A percentile compares a stretch with the other conserved stretches of the same genome.
phyloP scores from a whole-genome alignment of 2,113 vertebrate genomes.

The Kryptolebias marmoratus region DNA sequence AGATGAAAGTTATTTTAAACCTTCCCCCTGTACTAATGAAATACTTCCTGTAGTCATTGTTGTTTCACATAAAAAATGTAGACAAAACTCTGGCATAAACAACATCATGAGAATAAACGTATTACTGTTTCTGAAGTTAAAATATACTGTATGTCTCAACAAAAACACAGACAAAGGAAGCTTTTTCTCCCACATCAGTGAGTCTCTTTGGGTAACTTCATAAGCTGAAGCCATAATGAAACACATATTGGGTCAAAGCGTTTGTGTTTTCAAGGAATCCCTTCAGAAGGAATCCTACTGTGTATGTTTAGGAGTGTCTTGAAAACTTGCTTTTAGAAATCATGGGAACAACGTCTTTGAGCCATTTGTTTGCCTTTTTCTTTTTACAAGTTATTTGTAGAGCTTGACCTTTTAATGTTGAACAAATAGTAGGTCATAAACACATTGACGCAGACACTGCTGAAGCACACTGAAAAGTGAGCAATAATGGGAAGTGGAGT shows the following conservation, averaged over 20 bases:
- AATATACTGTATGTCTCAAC: constrained; percentile 20
- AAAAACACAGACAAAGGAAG: constrained; percentile 40
- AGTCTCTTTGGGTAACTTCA: constrained; percentile 14
- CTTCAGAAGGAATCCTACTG: constrained; percentile 19
- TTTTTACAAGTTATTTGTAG: constrained; percentile 63
- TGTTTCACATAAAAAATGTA: constrained; percentile 13
- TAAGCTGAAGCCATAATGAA: constrained; percentile 19
- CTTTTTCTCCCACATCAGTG: constrained; percentile 51
- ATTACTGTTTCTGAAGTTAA: constrained; percentile 3
- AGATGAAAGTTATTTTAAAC: constrained; percentile 44
- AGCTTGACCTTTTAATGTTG: constrained; percentile 56
- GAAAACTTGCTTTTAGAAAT: constrained; percentile 24
- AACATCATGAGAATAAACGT: constrained; percentile 14
- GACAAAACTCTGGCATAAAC: constrained; percentile 13
- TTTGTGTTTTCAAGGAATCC: constrained; percentile 50
- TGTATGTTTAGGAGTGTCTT: constrained; percentile 3
- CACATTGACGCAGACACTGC: constrained; percentile 27
- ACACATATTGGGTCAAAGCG: constrained; percentile 13
- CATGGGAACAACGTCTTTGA: constrained; percentile 57
- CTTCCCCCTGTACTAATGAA: constrained; percentile 46
- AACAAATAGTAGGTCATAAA: constrained; percentile 59
- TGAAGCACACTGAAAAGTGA: constrained; percentile 1
- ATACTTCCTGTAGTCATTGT: constrained; percentile 44
- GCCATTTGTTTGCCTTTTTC: constrained; percentile 54
- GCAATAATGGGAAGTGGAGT: neutral